Evolutionary conservation across 2,113 vertebrate genomes (phyloP).

Genomic region (Vidua chalybeata): DNA sequence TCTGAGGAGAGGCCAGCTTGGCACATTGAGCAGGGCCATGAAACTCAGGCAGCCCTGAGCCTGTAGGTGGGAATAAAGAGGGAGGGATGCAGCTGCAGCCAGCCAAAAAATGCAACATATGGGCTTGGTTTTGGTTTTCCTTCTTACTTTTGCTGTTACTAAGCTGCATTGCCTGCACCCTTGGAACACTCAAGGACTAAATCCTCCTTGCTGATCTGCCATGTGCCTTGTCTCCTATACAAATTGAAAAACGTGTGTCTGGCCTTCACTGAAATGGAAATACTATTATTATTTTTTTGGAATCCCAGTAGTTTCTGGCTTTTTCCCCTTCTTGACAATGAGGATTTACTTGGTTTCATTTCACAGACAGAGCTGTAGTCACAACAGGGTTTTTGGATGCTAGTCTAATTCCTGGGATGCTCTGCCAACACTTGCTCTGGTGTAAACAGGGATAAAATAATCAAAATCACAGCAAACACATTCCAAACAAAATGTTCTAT

Average conservation of each 20-base stretch:
- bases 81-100: neutral
- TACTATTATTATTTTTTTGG: neutral
- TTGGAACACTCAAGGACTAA: neutral
- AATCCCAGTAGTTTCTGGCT: neutral
- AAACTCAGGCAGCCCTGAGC: neutral
- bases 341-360: neutral
- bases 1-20: neutral
- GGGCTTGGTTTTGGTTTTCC: neutral
- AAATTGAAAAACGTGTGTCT: neutral
- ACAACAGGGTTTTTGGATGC: constrained; percentile 12
- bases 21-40: neutral
- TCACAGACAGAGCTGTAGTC: neutral
- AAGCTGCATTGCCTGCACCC: neutral
- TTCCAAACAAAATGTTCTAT: neutral
- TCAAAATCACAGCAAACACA: neutral
- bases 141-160: neutral
- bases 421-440: constrained; percentile 23
- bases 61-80: neutral
- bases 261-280: neutral
- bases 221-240: neutral
- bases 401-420: constrained; percentile 2
- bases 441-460: constrained; percentile 18
- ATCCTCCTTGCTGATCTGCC: neutral
- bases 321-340: neutral
- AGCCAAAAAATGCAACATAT: neutral